Base-by-base conservation (phyloP, 1,140 invertebrate species). In the Aphis craccivora region DNA sequence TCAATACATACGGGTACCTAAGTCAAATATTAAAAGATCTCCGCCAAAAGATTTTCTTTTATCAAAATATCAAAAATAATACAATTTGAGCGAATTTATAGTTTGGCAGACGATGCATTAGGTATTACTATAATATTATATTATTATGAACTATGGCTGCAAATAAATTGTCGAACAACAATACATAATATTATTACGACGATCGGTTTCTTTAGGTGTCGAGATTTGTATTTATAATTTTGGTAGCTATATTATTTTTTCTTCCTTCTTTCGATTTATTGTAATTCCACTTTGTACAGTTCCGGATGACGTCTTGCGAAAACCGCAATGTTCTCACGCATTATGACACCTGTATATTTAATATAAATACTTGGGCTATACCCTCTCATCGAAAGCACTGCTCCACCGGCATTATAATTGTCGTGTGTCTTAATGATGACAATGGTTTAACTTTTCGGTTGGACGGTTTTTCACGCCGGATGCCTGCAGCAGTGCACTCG, bases 381-480 rank as follows among this genome's bases (percentile, higher is more conserved):
- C 91, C 91, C 91, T 55, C 20, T 83, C 60, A 43, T 45, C 60
- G 81, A 93, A 93, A 93, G 35, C 81, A 53, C 91, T 40, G 48
- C 48, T 43, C 67, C 90, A n/a, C 81, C 48, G 22, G 60, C 48
- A 53, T 53, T 48, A 86, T 93, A 51, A 93, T 84, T 53, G 91
- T 90, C 67, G 90, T 55, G 91, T 37, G 48, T 93, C 91, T 93
- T 93, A 93, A 84, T 45, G 81, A 84, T 40, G 76, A 93, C 76
- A 84, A 93, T 84, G 48, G 60, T 92, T 92, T 51, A 81, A 83
- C 43, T 93, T 86, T 55, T 86, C 91, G 91, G 91, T 93, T 51
- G 91, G 91, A 35, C 91, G 91, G 48, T 84, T 93, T 93, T 93
- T 93, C 91, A 93, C 91, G 91, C 76, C 91, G 91, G 91, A 93